Conservation (phyloP, 2,888 invertebrate species). For the Glaucopsyche alexis region DNA sequence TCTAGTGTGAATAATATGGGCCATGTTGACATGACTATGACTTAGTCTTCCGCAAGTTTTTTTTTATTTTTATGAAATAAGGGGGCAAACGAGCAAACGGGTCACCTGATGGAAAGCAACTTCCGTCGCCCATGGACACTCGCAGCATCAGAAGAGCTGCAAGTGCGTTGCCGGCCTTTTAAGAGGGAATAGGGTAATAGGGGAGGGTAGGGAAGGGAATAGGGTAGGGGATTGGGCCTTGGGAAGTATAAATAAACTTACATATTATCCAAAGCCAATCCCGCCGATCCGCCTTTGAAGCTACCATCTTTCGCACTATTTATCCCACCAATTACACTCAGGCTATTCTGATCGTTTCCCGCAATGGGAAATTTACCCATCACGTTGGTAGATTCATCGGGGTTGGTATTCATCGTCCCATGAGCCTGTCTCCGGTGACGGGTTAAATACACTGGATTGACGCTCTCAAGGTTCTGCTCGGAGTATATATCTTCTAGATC, state of each 20-base stretch:
- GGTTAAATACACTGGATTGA: slow-evolving; percentile 34
- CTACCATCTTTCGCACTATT: slow-evolving; percentile 40
- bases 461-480: slow-evolving; percentile 37
- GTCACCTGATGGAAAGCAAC: no score
- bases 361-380: slow-evolving; percentile 41
- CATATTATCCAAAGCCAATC: slow-evolving; percentile 47
- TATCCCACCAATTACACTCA: slow-evolving; percentile 42
- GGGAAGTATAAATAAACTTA: slow-evolving; percentile 43
- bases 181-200: no score
- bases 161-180: no score
- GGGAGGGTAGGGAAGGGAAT: no score
- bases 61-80: no score
- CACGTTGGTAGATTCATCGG: slow-evolving; percentile 42
- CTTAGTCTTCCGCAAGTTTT: no score
- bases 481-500: background rate
- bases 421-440: slow-evolving; percentile 38
- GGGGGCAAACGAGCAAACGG: no score
- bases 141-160: no score
- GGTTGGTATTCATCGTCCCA: slow-evolving; percentile 41
- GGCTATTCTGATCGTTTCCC: slow-evolving; percentile 40
- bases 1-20: no score
- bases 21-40: no score
- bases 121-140: no score
- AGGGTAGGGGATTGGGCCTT: no score
- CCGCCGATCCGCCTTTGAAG: slow-evolving; percentile 44